These are phyloP conservation scores for Papilio elwesi DNA, from an alignment of 2,888 invertebrate genomes.

Conservation along the genomic window DNA sequence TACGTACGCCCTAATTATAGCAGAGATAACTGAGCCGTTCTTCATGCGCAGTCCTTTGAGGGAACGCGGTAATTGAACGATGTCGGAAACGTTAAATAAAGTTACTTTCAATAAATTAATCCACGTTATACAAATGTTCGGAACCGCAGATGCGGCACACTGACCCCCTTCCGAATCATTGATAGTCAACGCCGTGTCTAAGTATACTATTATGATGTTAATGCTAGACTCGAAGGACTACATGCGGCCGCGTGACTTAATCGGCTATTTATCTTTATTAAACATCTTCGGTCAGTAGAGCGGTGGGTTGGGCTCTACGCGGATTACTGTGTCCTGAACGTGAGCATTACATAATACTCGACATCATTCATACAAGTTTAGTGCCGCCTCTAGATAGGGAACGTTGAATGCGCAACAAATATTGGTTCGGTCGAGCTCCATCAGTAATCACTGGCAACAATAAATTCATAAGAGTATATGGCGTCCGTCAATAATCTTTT, in stretches of 20 bases:
- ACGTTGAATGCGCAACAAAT: slow-evolving; percentile 28
- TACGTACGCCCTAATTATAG: slow-evolving; percentile 40
- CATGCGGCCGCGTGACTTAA: slow-evolving; percentile 52
- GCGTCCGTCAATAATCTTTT: slow-evolving; percentile 36
- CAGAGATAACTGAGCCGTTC: slow-evolving; percentile 40
- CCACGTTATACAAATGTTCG: slow-evolving; percentile 48
- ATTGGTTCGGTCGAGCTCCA: slow-evolving; percentile 18
- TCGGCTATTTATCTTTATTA: slow-evolving; percentile 71
- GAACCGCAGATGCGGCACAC: slow-evolving; percentile 49
- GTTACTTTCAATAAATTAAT: slow-evolving; percentile 36
- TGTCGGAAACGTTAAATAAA: slow-evolving; percentile 24
- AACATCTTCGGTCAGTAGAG: slow-evolving; percentile 58
- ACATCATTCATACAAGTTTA: slow-evolving; percentile 35
- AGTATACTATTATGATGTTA: slow-evolving; percentile 54
- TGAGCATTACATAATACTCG: slow-evolving; percentile 43
- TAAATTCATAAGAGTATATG: slow-evolving; percentile 28
- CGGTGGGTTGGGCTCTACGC: slow-evolving; percentile 53
- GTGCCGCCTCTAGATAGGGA: slow-evolving; percentile 12
- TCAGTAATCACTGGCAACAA: slow-evolving; percentile 31
- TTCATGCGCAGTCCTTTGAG: slow-evolving; percentile 37
- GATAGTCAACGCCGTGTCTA: slow-evolving; percentile 47
- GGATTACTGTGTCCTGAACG: slow-evolving; percentile 56
- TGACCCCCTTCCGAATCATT: slow-evolving; percentile 55
- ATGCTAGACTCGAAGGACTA: slow-evolving; percentile 56
- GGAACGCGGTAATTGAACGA: slow-evolving; percentile 38